These are phyloP conservation scores for Drosophila melanica DNA, from an alignment of 1,140 invertebrate species.

Conservation along the genomic window DNA sequence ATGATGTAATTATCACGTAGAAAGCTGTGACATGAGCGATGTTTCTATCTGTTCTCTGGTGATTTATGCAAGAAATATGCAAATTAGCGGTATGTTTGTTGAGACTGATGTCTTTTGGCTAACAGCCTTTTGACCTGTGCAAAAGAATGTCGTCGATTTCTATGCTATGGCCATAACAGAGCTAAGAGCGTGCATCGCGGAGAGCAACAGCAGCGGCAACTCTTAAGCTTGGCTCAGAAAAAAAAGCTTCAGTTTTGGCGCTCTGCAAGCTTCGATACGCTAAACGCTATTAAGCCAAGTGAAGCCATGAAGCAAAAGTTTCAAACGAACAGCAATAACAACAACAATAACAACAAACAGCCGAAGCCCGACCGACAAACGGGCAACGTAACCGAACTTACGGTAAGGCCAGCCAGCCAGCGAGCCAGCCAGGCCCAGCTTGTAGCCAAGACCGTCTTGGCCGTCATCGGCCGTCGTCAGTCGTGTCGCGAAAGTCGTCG, in stretches of 20 bases:
- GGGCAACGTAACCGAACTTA: slow-evolving; percentile 75
- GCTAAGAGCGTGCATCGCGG: slow-evolving; percentile 31
- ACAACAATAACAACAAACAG: slow-evolving; percentile 39
- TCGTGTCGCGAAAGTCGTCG: slow-evolving; percentile 83
- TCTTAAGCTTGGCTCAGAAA: slow-evolving; percentile 16
- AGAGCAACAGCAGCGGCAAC: slow-evolving; percentile 13
- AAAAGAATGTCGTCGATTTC: slow-evolving; percentile 7
- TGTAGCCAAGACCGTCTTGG: slow-evolving; percentile 50
- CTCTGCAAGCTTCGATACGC: slow-evolving; percentile 68
- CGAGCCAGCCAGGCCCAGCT: slow-evolving; percentile 32
- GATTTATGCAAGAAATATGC: slow-evolving; percentile 62
- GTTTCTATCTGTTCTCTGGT: slow-evolving; percentile 7
- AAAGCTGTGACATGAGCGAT: slow-evolving; percentile 47
- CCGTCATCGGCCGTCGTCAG: slow-evolving; percentile 51
- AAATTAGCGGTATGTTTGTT: slow-evolving; percentile 30
- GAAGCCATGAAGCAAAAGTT: slow-evolving; percentile 66
- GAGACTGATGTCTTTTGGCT: slow-evolving; percentile 43
- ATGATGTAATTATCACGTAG: slow-evolving; percentile 77
- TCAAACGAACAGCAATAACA: slow-evolving; percentile 14
- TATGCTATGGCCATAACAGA: slow-evolving; percentile 10
- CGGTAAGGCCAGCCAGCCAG: slow-evolving; percentile 61
- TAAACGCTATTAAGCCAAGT: slow-evolving; percentile 72
- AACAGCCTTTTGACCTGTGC: slow-evolving; percentile 41
- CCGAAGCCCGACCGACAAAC: slow-evolving; percentile 48
- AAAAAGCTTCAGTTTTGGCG: slow-evolving; percentile 36